A percentile compares a stretch with the other conserved stretches of the same genome.
These are phyloP conservation scores for Psittacula cyanocephala DNA, from an alignment of 2,113 vertebrate species.

Conservation along the genomic window DNA sequence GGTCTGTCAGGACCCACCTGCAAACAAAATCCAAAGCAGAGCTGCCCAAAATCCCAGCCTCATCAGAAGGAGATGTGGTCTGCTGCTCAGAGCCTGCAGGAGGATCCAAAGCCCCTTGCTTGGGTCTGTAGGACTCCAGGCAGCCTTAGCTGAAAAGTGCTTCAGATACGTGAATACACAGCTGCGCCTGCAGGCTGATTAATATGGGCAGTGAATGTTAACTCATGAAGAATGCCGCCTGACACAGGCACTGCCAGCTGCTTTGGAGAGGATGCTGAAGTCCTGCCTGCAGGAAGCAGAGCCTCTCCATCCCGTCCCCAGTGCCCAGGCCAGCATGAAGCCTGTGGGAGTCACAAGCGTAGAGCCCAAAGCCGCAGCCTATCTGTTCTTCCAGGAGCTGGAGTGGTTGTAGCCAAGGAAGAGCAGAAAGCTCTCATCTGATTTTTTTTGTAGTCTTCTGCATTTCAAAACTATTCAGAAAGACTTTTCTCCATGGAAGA, in stretches of 20 bases:
- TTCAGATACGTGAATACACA: neutral
- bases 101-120: neutral
- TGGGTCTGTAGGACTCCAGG: neutral
- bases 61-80: neutral
- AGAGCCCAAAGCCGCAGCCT: neutral
- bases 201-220: neutral
- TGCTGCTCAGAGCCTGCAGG: rapidly evolving
- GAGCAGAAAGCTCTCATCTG: neutral
- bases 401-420: too few species aligned
- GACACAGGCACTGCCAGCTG: rapidly evolving
- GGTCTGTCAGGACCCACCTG: rapidly evolving
- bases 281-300: rapidly evolving
- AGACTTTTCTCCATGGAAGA: neutral
- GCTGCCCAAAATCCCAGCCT: rapidly evolving
- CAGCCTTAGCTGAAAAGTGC: neutral
- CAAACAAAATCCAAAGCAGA: neutral
- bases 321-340: rapidly evolving
- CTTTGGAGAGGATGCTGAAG: rapidly evolving
- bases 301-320: neutral
- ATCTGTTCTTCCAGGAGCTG: neutral
- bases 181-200: neutral
- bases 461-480: neutral
- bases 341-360: rapidly evolving
- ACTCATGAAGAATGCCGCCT: neutral
- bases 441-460: neutral